phyloP scores from a whole-genome alignment of 2,797 vertebrate species.

The Gambelia wislizenii region DNA sequence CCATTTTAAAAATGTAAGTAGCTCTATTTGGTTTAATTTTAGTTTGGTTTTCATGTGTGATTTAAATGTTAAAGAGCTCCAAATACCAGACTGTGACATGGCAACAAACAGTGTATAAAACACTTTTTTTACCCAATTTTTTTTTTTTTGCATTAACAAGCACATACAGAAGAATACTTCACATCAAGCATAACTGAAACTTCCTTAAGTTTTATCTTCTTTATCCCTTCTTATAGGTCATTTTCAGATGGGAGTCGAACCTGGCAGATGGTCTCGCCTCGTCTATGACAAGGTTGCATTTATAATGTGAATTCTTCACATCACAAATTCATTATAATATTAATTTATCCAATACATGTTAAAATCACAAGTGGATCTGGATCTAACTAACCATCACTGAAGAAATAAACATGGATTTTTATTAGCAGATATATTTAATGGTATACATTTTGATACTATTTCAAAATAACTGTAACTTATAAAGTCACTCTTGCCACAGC shows the following conservation, averaged over 20 bases:
- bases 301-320: background rate
- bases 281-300: background rate
- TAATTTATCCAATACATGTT: background rate
- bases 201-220: background rate
- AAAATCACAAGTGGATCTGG: background rate
- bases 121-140: background rate
- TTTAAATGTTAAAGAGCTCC: background rate
- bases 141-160: background rate
- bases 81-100: no score
- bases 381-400: background rate
- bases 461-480: constrained; percentile 11
- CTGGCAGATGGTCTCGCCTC: background rate
- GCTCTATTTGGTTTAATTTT: background rate
- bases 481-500: background rate
- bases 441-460: background rate
- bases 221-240: background rate
- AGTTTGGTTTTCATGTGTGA: background rate
- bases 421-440: background rate
- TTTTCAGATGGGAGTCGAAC: background rate
- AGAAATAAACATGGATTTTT: constrained; percentile 2
- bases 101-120: background rate
- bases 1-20: background rate
- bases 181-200: background rate
- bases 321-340: background rate
- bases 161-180: background rate